Evolutionary conservation across 2,888 invertebrate genomes (phyloP).

Genomic region (Drosophila melanosoma): DNA sequence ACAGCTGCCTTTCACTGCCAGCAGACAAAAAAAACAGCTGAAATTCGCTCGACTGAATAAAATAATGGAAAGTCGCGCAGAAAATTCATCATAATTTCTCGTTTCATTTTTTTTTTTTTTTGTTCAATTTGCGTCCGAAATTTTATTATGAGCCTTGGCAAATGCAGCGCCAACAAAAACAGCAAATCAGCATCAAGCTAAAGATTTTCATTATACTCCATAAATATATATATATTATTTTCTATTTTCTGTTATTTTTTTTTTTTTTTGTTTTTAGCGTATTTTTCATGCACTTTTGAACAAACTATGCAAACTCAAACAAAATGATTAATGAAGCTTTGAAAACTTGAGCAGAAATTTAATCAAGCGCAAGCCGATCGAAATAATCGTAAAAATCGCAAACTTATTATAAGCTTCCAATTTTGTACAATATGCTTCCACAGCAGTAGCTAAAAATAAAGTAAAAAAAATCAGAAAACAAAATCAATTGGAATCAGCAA

Average conservation of each 20-base stretch:
- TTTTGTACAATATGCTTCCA: conserved; percentile 70
- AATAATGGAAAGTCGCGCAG: conserved; percentile 35
- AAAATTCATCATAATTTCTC: conserved; percentile 38
- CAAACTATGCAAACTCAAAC: conserved; percentile 49
- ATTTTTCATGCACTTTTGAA: conserved; percentile 32
- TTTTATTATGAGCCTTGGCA: conserved; percentile 76
- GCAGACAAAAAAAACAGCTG: conserved; percentile 7
- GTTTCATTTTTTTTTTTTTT: conserved; percentile 14
- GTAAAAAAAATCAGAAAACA: background rate
- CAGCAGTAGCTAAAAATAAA: background rate
- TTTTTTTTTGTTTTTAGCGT: background rate
- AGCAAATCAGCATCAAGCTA: conserved; percentile 32
- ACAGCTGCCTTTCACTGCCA: conserved; percentile 27
- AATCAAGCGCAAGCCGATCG: conserved; percentile 76
- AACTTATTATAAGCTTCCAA: conserved; percentile 75
- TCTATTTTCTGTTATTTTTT: conserved; percentile 3
- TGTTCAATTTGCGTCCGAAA: conserved; percentile 40
- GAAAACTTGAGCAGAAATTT: conserved; percentile 74
- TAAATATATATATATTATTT: conserved; percentile 5
- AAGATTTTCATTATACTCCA: conserved; percentile 37
- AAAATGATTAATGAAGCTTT: conserved; percentile 75
- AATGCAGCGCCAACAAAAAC: conserved; percentile 53
- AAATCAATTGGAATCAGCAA: background rate
- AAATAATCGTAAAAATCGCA: conserved; percentile 56
- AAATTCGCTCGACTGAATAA: conserved; percentile 34